Conservation (phyloP, 2,888 invertebrate species). For the Neria commutata region DNA sequence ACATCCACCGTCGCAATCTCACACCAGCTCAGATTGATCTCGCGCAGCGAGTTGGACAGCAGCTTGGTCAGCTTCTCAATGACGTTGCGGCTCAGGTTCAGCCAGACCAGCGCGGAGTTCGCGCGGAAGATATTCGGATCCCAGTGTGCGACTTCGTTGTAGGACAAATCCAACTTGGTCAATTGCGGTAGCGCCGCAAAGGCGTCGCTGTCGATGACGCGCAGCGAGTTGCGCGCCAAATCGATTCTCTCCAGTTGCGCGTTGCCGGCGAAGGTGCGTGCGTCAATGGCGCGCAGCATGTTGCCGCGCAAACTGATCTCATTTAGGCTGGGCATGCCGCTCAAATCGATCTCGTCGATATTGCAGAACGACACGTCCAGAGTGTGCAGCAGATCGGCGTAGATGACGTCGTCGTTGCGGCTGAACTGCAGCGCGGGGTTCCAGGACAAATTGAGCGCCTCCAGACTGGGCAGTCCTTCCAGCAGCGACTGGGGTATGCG, state of each 20-base stretch:
- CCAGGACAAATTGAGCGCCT: constrained; percentile 68
- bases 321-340: constrained; percentile 68
- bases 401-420: constrained; percentile 58
- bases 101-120: constrained; percentile 66
- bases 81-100: constrained; percentile 73
- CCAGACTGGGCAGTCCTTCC: constrained; percentile 66
- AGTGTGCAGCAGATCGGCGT: constrained; percentile 65
- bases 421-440: constrained; percentile 66
- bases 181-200: constrained; percentile 68
- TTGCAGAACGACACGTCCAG: constrained; percentile 71
- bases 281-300: constrained; percentile 66
- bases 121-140: constrained; percentile 67
- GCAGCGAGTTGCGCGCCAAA: constrained; percentile 72
- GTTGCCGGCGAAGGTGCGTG: constrained; percentile 68
- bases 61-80: constrained; percentile 67
- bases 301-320: constrained; percentile 70
- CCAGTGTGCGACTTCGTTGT: constrained; percentile 70
- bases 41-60: constrained; percentile 66
- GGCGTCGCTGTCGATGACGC: constrained; percentile 66
- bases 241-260: constrained; percentile 68
- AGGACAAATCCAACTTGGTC: constrained; percentile 71
- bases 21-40: constrained; percentile 70
- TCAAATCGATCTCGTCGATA: constrained; percentile 67
- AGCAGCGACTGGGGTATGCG: constrained; percentile 65
- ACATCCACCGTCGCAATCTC: constrained; percentile 68